Evolutionary conservation across 2,797 vertebrate species (phyloP).

Genomic region (Pogoniulus pusillus): DNA sequence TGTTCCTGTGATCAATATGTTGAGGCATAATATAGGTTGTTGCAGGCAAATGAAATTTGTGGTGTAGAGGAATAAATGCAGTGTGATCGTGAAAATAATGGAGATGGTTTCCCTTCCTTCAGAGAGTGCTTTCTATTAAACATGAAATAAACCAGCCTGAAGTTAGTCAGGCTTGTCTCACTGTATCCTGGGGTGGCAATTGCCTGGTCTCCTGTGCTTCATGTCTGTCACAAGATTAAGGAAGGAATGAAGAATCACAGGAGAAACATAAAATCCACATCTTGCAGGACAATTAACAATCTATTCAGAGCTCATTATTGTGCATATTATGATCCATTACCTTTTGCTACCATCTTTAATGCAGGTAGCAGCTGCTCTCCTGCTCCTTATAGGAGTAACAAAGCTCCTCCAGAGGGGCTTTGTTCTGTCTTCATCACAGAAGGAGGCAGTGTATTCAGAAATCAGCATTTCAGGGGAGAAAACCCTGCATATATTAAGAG

Average conservation of each 20-base stretch:
- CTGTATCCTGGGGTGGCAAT: not conserved
- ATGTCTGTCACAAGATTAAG: not conserved
- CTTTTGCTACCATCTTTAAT: conserved; percentile 55
- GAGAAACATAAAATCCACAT: conserved; percentile 37
- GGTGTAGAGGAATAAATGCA: not conserved
- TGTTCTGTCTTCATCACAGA: conserved; percentile 22
- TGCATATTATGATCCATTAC: conserved; percentile 53
- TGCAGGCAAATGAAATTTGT: not conserved
- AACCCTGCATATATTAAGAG: not conserved
- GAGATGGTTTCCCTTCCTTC: not conserved
- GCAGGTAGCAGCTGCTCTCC: conserved; percentile 47
- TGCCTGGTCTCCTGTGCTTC: not conserved
- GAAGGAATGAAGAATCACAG: not conserved
- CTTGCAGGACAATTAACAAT: conserved; percentile 38
- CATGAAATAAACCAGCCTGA: not conserved
- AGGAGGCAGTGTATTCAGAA: not conserved
- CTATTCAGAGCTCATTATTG: conserved; percentile 45
- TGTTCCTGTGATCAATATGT: not conserved
- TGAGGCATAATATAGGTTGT: not conserved
- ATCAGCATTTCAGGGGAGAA: conserved; percentile 40
- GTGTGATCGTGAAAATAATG: not conserved
- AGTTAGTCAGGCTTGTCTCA: not conserved
- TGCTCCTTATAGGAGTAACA: not conserved
- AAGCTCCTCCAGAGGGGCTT: not conserved
- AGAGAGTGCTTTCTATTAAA: not conserved